Evolutionary conservation across 2,113 vertebrate species (phyloP), one percentile per base, ranked within the genome.

Genomic region (Salvelinus fontinalis): DNA sequence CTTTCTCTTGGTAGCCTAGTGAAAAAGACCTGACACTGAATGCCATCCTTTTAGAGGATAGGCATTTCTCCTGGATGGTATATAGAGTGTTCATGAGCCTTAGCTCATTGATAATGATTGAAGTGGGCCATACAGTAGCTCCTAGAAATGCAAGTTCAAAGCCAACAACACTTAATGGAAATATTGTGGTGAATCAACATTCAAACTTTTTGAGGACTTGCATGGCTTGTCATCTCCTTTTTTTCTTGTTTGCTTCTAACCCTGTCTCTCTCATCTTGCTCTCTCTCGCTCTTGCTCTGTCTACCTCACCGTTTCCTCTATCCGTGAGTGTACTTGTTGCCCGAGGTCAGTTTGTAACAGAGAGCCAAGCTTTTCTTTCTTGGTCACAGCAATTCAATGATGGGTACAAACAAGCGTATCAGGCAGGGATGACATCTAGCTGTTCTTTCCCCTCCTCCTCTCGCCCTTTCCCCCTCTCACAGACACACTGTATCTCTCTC

Each of bases 341-440:
- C 90, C 18, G 79, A 78, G 90, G 90, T 90, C 83, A 88, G 80
- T 89, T 89, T 90, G 89, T 90, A 89, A 91, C 79, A 74, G 90
- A 89, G 89, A 89, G 81, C 88, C 87, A 84, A 88, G 89, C 87
- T 90, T 91, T 89, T 92, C 90, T 89, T 90, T 90, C 90, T 90
- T 82, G 89, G 86, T 75, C 69, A 67, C 80, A 85, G 87, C 77
- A 81, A 91, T 88, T 85, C 88, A 75, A 82, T 87, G 88, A 91
- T 87, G 86, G 86, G 85, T 90, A 88, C 85, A 88, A 90, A 92
- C 90, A 89, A 87, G 84, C 84, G 81, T 80, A 88, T 88, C 86
- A 83, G 78, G 78, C 84, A 75, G 75, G 75, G 80, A 73, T 92
- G 89, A 87, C 89, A 89, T 88, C 85, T 66, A 59, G 80, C 68